A percentile compares a stretch with the other conserved stretches of the same genome.
These are phyloP conservation scores for Zoanthus sociatus DNA, from an alignment of 92 coral and sea anemone genomes.

Conservation along the genomic window DNA sequence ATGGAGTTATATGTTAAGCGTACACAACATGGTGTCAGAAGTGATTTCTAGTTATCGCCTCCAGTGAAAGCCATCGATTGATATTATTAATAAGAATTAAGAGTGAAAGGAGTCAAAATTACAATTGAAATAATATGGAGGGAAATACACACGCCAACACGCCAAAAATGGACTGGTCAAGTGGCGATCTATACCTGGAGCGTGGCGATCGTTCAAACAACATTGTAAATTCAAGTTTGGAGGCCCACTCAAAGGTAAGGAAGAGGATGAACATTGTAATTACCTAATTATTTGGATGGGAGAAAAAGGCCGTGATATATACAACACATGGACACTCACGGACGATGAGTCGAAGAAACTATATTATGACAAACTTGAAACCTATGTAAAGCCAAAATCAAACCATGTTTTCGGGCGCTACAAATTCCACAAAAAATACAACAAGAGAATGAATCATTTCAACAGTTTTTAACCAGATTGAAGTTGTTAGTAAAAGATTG, in stretches of 20 bases:
- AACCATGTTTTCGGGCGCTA: no score
- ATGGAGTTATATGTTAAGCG: neutral
- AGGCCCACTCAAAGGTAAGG: slow-evolving; percentile 59
- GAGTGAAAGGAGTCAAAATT: neutral
- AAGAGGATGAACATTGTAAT: slow-evolving; percentile 41
- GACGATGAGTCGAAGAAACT: no score
- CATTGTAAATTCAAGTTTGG: slow-evolving; percentile 64
- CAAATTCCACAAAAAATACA: no score
- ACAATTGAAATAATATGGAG: neutral
- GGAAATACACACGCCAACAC: neutral
- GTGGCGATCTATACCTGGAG: slow-evolving; percentile 34
- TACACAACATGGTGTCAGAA: slow-evolving; percentile 17
- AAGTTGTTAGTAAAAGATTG: no score
- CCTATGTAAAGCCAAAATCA: no score
- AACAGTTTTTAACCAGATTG: no score
- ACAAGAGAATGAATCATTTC: no score
- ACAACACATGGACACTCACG: no score
- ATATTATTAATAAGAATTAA: neutral
- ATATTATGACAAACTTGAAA: no score
- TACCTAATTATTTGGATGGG: no score
- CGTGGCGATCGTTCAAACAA: slow-evolving; percentile 55
- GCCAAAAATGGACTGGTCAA: slow-evolving; percentile 63
- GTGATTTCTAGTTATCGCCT: neutral
- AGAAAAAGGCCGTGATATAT: no score
- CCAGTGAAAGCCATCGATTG: neutral